Evolutionary conservation across 2,113 vertebrate genomes (phyloP).

Genomic region (Ictidomys tridecemlineatus): DNA sequence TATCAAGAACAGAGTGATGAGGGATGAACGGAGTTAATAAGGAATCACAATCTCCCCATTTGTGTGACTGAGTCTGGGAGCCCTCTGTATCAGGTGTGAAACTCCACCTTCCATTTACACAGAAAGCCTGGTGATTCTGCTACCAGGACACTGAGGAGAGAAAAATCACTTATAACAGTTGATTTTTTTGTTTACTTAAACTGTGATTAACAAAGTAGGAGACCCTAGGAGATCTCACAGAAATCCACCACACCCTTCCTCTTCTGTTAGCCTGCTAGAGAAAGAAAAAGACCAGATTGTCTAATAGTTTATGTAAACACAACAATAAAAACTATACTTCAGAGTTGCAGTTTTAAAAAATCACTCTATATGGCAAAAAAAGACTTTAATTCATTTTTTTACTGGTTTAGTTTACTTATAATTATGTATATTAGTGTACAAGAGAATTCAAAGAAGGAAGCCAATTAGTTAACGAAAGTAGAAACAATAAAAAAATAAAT

Average conservation of each 20-base stretch:
- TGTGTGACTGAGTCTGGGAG: background rate
- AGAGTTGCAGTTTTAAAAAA: slow-evolving; percentile 40
- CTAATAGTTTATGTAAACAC: background rate
- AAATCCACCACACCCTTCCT: background rate
- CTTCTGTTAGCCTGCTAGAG: background rate
- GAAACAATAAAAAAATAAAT: background rate
- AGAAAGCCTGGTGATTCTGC: background rate
- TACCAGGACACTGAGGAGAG: background rate
- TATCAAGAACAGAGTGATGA: background rate
- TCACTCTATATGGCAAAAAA: background rate
- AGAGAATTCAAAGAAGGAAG: background rate
- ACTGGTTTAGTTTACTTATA: background rate
- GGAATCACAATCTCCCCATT: background rate
- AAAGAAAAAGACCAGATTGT: background rate
- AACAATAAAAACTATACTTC: background rate
- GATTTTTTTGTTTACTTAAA: slow-evolving; percentile 1
- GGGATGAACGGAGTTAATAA: background rate
- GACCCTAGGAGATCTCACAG: background rate
- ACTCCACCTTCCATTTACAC: background rate
- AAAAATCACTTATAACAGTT: background rate
- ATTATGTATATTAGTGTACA: background rate
- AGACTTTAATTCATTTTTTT: background rate
- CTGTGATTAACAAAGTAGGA: background rate
- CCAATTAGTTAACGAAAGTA: background rate
- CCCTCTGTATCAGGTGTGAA: background rate